Conservation (phyloP, 2,113 vertebrate species). For the Ciconia boyciana region DNA sequence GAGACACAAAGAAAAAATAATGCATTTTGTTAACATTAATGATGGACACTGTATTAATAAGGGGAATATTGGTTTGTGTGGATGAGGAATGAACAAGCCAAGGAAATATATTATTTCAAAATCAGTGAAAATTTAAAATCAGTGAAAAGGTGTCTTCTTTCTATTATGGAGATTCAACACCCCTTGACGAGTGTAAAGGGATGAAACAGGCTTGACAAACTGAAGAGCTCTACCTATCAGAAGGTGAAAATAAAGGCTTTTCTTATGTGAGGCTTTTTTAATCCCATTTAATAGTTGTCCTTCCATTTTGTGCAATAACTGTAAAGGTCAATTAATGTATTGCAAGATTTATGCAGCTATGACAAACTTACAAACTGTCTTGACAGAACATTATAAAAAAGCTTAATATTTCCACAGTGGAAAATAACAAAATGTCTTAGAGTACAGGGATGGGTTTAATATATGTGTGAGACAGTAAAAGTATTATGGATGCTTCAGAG, state of each 20-base stretch:
- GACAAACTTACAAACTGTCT: neutral
- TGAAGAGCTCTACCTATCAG: neutral
- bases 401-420: neutral
- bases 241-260: neutral
- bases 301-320: neutral
- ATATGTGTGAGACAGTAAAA: neutral
- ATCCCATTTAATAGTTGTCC: neutral
- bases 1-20: neutral
- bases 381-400: neutral
- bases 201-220: neutral
- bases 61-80: rapidly evolving
- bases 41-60: neutral
- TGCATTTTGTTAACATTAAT: neutral
- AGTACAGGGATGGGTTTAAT: neutral
- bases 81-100: neutral
- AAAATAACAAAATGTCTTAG: neutral
- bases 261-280: neutral
- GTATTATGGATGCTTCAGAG: neutral
- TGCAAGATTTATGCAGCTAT: neutral
- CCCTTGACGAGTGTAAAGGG: rapidly evolving
- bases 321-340: neutral
- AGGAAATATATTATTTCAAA: neutral
- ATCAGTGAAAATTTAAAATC: neutral
- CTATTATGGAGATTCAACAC: neutral
- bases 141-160: neutral